Evolutionary conservation across 2,797 vertebrate genomes (phyloP), one percentile per base, ranked within the genome.

Genomic region (Rhodeus uyekii): DNA sequence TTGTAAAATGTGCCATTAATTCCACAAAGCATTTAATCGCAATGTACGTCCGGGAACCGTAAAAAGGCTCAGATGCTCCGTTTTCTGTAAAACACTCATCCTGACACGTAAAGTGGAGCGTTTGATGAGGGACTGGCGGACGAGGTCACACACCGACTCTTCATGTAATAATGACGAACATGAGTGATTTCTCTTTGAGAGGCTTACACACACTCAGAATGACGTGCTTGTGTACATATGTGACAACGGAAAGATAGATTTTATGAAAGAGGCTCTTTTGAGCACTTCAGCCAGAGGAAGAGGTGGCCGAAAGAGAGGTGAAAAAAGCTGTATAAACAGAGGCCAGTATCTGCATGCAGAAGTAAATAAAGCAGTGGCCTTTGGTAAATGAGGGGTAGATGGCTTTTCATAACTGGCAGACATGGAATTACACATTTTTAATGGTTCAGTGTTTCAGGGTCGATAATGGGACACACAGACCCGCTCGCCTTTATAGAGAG

Each of bases 141-240:
- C 36, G 29, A 82, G 80, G 80, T 76, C 77, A 80, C 71, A 69
- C 78, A 76, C 71, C 12, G 1, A 80, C 73, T 38, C 77, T 68
- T 75, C 46, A 67, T 58, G 32, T 27, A 14, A 67, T 46, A 58
- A 68, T 75, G 71, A 60, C 24, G 39, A 68, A 48, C 63, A 76
- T 19, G 42, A 71, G 19, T 14, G 61, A 77, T 69, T 68, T 44
- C 34, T 34, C 36, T 50, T 13, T 67, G 44, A 42, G 73, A 71
- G 76, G 78, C 78, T 38, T 39, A 58, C 77, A 73, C 53, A 32
- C 12, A 53, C 64, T 72, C 29, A 34, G n/a, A 83, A 73, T 46
- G 39, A 74, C 18, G 29, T 53, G 42, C 39, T n/a, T 73, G 16
- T 53, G 55, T 50, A 50, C 60, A 64, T 81, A n/a, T 65, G 34